phyloP scores from a whole-genome alignment of 2,797 vertebrate species.

The Tympanoctomys barrerae region DNA sequence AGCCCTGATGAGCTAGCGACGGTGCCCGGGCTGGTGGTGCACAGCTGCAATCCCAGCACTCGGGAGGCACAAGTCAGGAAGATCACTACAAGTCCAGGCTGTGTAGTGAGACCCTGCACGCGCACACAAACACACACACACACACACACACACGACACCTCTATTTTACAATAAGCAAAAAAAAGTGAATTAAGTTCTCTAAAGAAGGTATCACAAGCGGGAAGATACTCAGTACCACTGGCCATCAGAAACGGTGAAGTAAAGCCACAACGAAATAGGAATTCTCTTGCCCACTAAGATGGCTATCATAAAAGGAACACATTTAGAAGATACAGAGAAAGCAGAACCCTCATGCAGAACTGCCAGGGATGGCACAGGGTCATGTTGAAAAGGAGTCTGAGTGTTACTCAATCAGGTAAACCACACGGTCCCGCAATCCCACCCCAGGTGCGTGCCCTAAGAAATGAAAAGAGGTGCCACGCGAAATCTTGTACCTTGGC shows the following conservation, averaged over 20 bases:
- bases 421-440: background rate
- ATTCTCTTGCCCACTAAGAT: background rate
- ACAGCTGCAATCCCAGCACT: too few species aligned
- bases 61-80: too few species aligned
- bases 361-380: background rate
- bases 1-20: too few species aligned
- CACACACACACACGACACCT: background rate
- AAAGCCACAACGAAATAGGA: background rate
- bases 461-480: background rate
- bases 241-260: conserved; percentile 36
- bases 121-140: too few species aligned
- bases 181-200: background rate
- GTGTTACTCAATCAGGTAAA: conserved; percentile 8
- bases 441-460: background rate
- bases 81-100: too few species aligned
- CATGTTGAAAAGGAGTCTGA: conserved; percentile 9
- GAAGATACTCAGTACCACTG: background rate
- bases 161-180: background rate
- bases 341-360: background rate
- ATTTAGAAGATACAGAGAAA: background rate
- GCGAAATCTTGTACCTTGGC: background rate
- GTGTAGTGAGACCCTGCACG: too few species aligned
- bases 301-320: background rate
- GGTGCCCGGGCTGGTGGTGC: too few species aligned
- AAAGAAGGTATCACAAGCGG: background rate